Conservation (phyloP, 2,113 vertebrate species). For the Mesembrinibis cayennensis region DNA sequence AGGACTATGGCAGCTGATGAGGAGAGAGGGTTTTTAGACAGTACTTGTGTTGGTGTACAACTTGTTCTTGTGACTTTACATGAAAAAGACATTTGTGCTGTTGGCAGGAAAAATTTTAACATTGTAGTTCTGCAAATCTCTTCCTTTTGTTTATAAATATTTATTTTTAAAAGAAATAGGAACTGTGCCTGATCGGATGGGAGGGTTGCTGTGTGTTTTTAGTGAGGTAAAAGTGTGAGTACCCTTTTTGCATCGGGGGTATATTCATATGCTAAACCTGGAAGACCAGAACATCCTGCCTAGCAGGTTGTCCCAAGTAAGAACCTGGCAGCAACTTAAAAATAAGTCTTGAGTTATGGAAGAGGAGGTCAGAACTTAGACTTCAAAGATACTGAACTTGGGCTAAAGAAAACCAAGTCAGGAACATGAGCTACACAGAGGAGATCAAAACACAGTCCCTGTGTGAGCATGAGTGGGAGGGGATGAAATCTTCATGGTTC, state of each 20-base stretch:
- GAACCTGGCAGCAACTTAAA: not conserved
- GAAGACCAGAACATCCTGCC: not conserved
- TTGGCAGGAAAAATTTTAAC: constrained; percentile 56
- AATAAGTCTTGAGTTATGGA: not conserved
- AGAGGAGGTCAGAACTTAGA: not conserved
- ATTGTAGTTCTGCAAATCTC: constrained; percentile 59
- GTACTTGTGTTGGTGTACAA: constrained; percentile 37
- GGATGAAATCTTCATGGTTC: not conserved
- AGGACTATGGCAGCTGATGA: not conserved
- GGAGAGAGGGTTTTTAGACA: not conserved
- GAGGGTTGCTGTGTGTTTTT: not conserved
- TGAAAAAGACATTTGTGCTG: constrained; percentile 51
- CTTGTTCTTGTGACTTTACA: constrained; percentile 45
- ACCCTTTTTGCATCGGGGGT: not conserved
- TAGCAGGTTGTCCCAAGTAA: not conserved
- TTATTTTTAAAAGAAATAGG: constrained; percentile 78
- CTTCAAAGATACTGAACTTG: not conserved
- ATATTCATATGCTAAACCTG: not conserved
- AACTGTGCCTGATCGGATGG: constrained; percentile 42
- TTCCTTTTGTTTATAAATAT: constrained; percentile 79
- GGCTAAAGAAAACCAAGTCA: not conserved
- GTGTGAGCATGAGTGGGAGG: not conserved
- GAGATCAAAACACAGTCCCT: not conserved
- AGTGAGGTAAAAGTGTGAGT: not conserved
- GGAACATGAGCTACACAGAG: not conserved